Conservation (phyloP, 1,140 invertebrate species). For the Protaetia brevitarsis region DNA sequence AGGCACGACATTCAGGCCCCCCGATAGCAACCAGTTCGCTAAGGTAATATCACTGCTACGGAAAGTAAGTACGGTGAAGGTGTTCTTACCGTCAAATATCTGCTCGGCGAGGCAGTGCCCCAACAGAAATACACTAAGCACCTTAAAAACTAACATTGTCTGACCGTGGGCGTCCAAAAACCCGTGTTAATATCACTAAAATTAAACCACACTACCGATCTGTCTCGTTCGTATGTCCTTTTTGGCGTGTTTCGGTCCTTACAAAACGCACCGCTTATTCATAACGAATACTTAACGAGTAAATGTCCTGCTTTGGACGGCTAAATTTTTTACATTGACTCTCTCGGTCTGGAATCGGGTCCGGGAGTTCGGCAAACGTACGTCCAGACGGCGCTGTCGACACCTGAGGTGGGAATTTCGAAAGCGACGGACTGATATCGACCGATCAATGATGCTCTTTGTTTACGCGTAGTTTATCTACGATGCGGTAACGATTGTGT, state of each 20-base stretch:
- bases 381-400: not conserved
- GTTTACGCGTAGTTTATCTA: not conserved
- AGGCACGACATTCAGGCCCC: not conserved
- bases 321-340: constrained; percentile 14
- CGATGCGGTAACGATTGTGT: not conserved
- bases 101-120: constrained; percentile 5
- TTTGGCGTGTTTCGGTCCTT: not conserved
- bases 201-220: constrained; percentile 5
- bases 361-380: not conserved
- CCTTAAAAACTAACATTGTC: constrained; percentile 14
- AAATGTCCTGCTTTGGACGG: constrained; percentile 14
- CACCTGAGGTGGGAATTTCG: not conserved
- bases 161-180: constrained; percentile 2
- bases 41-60: no score
- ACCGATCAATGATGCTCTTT: not conserved
- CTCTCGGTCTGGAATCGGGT: not conserved
- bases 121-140: constrained; percentile 6
- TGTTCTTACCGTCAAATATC: constrained; percentile 4
- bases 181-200: constrained; percentile 7
- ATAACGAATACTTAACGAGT: constrained; percentile 4
- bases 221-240: not conserved
- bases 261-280: constrained; percentile 2
- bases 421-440: not conserved
- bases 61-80: not conserved
- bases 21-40: no score